Conservation (phyloP, 2,888 invertebrate species). For the Archips xylosteana region DNA sequence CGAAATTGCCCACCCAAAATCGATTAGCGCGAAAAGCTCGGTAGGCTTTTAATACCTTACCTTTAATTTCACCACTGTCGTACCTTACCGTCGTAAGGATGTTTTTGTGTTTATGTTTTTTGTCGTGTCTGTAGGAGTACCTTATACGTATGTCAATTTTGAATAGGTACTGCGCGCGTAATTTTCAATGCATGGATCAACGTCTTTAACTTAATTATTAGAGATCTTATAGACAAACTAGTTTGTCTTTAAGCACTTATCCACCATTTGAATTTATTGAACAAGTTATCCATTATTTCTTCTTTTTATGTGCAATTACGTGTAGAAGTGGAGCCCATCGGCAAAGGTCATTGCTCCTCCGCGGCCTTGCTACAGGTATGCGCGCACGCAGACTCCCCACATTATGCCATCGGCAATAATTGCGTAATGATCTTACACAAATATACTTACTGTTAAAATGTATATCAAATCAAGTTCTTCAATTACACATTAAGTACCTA, state of each 20-base stretch:
- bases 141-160: too few species aligned
- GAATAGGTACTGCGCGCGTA: background rate
- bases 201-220: background rate
- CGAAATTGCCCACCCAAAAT: too few species aligned
- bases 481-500: background rate
- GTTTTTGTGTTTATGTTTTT: too few species aligned
- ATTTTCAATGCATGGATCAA: background rate
- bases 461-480: background rate
- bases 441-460: background rate
- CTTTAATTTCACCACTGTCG: too few species aligned
- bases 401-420: constrained; percentile 48
- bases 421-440: constrained; percentile 49
- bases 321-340: constrained; percentile 32
- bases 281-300: constrained; percentile 27
- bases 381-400: constrained; percentile 50
- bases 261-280: constrained; percentile 6
- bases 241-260: constrained; percentile 2
- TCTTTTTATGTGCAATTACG: constrained; percentile 34
- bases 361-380: constrained; percentile 51
- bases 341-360: constrained; percentile 49
- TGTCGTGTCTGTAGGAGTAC: too few species aligned
- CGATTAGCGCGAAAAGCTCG: too few species aligned
- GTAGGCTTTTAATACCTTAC: too few species aligned
- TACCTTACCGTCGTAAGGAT: too few species aligned
- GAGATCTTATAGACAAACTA: background rate